A percentile compares a stretch with the other conserved stretches of the same genome.
Evolutionary conservation across 2,888 invertebrate genomes (phyloP).

Genomic region (Unio delphinus): DNA sequence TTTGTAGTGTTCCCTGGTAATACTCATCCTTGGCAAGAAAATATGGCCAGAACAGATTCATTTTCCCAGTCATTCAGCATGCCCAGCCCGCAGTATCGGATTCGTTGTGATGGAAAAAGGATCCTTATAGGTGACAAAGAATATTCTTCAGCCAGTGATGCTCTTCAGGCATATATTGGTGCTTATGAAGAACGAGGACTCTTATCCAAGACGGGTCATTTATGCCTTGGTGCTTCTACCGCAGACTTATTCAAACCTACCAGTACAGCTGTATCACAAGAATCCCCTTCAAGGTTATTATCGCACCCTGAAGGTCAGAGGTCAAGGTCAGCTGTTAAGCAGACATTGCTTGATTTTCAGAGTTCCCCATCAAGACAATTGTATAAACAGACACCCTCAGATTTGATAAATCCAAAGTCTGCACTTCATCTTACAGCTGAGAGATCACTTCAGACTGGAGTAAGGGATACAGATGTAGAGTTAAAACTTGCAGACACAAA

Average conservation of each 20-base stretch:
- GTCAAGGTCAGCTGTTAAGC: no score
- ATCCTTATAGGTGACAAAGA: conserved; percentile 49
- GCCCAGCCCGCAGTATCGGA: conserved; percentile 30
- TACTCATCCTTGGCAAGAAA: no score
- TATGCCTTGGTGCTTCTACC: conserved; percentile 5
- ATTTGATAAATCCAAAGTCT: conserved; percentile 45
- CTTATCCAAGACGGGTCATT: conserved; percentile 8
- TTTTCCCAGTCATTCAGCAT: no score
- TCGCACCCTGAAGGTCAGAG: no score
- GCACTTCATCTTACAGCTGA: conserved; percentile 44
- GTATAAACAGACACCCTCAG: conserved; percentile 8
- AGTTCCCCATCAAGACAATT: neutral
- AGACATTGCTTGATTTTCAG: no score
- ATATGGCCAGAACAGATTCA: no score
- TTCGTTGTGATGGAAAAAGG: conserved; percentile 41
- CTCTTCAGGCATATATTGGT: conserved; percentile 55
- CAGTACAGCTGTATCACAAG: no score
- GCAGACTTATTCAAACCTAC: no score
- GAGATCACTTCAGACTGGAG: conserved; percentile 42
- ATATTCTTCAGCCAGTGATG: conserved; percentile 56
- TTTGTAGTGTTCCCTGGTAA: no score
- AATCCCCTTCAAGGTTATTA: no score
- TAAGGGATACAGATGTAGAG: conserved; percentile 39
- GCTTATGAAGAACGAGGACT: conserved; percentile 45
- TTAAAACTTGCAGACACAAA: conserved; percentile 36